phyloP scores from a whole-genome alignment of 92 coral and sea anemone genomes.

The Epizoanthus illoricatus region DNA sequence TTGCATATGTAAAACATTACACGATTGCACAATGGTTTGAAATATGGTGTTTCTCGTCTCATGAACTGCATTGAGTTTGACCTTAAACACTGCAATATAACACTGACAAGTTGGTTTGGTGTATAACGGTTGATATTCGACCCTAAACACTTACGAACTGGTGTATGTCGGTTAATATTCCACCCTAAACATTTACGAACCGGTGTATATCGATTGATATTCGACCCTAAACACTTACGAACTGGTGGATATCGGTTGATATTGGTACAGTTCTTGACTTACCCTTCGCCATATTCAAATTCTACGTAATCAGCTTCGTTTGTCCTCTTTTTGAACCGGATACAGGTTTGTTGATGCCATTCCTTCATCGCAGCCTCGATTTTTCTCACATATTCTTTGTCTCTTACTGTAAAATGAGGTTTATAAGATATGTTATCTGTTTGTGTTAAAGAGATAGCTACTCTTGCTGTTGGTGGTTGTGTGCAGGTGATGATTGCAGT shows the following conservation, averaged over 20 bases:
- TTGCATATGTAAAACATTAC: too few relatives aligned
- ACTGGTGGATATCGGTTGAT: background rate
- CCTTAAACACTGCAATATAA: too few relatives aligned
- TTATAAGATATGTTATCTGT: background rate
- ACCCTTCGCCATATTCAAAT: constrained; percentile 20
- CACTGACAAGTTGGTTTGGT: too few relatives aligned
- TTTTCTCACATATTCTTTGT: constrained; percentile 8
- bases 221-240: too few relatives aligned
- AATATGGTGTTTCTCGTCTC: too few relatives aligned
- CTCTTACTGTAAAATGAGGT: background rate
- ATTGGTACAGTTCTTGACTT: background rate
- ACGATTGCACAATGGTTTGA: too few relatives aligned
- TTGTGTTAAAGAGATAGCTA: background rate
- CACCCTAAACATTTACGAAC: too few relatives aligned
- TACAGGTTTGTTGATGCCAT: background rate
- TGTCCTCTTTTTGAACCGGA: constrained; percentile 5
- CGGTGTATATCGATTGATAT: too few relatives aligned
- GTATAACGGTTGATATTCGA: too few relatives aligned
- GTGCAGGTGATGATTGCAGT: background rate
- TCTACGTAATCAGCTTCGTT: constrained; percentile 22
- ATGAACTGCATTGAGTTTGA: too few relatives aligned
- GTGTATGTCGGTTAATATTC: background rate
- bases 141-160: too few relatives aligned
- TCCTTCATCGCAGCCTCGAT: constrained; percentile 23
- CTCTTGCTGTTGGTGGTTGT: too few relatives aligned